Conservation (phyloP, 2,888 invertebrate species). For the Platycnemis pennipes region DNA sequence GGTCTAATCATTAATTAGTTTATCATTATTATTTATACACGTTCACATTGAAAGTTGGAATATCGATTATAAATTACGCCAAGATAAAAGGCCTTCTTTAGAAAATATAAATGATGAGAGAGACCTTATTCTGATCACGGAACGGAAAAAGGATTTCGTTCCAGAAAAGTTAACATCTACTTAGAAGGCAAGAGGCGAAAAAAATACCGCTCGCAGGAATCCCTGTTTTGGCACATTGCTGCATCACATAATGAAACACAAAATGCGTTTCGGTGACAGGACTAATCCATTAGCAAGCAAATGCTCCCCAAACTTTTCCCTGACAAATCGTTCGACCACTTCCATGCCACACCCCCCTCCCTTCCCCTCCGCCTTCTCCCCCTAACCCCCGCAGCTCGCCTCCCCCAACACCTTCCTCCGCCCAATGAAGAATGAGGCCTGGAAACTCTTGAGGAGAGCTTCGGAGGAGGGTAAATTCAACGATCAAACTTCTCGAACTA, state of each 20-base stretch:
- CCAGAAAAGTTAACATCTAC: neutral
- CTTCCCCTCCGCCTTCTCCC: neutral
- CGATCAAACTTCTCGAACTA: slow-evolving; percentile 51
- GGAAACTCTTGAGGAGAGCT: slow-evolving; percentile 47
- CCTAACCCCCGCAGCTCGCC: neutral
- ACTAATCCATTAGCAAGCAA: slow-evolving; percentile 57
- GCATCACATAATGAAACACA: slow-evolving; percentile 46
- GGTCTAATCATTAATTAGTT: too few species aligned
- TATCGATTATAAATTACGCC: neutral
- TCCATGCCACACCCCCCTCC: neutral
- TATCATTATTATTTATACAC: too few species aligned
- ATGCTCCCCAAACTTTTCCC: slow-evolving; percentile 45
- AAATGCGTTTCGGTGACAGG: slow-evolving; percentile 55
- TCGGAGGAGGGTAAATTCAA: slow-evolving; percentile 31
- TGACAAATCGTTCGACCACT: slow-evolving; percentile 42
- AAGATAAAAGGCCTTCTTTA: neutral
- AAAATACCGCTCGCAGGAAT: neutral
- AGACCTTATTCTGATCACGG: neutral
- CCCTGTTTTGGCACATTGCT: slow-evolving; percentile 18
- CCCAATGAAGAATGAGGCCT: slow-evolving; percentile 47
- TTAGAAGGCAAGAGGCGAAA: neutral
- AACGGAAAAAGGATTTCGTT: neutral
- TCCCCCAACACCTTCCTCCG: neutral
- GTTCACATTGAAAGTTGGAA: neutral
- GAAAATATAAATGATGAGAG: neutral